These are phyloP conservation scores for Trematomus bernacchii DNA, from an alignment of 2,797 vertebrate species.

Conservation along the genomic window DNA sequence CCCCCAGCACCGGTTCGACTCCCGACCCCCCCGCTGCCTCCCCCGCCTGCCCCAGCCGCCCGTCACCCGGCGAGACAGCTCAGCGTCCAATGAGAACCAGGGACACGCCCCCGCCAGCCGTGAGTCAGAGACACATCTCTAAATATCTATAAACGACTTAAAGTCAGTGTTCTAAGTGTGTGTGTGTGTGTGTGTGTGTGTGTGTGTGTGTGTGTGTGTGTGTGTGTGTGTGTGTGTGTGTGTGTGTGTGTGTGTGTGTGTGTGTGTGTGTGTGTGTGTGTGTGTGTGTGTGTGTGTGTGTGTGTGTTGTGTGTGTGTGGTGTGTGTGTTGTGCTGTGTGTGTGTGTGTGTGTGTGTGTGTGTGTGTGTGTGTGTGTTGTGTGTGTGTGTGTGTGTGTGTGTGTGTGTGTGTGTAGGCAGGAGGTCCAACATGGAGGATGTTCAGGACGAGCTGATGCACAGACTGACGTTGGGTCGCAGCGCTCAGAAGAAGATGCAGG, in stretches of 20 bases:
- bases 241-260: no score
- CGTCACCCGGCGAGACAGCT: constrained; percentile 87
- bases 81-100: constrained; percentile 86
- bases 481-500: constrained; percentile 91
- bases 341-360: no score
- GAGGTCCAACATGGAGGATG: constrained; percentile 98
- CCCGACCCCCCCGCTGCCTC: constrained; percentile 83
- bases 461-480: constrained; percentile 94
- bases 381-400: no score
- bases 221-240: no score
- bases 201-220: no score
- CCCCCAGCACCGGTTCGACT: constrained; percentile 78
- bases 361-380: no score
- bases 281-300: not conserved
- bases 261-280: no score
- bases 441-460: constrained; percentile 95
- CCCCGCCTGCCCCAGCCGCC: constrained; percentile 79
- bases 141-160: no score
- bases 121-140: constrained; percentile 74
- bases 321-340: no score
- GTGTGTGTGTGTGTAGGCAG: constrained; percentile 83
- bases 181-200: no score
- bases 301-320: no score
- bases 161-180: no score
- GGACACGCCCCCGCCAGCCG: constrained; percentile 81